Evolutionary conservation across 2,888 invertebrate genomes (phyloP), one percentile per base, ranked within the genome.

Genomic region (Acleris cristana): DNA sequence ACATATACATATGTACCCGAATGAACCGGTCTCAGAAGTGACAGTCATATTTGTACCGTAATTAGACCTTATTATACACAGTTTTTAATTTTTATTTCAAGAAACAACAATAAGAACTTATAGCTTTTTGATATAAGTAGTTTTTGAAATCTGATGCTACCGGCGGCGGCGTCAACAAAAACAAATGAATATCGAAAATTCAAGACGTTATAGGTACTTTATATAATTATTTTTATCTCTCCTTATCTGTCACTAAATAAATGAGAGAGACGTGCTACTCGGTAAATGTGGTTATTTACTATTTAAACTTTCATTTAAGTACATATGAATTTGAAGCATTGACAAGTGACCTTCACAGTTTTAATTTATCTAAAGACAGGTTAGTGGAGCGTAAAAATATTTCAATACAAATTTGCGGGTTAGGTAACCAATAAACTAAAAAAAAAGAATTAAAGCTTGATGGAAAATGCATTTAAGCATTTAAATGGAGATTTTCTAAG

Each of bases 261-360:
- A 48, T 48, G 48, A 18, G 48, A 48, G 48, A n/a, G 48, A 48
- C n/a, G 48, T n/a, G 18, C 48, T 48, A 8, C 48, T 51, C 12
- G 16, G 56, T 56, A 21, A 44, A 56, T 44, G 21, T 44, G n/a
- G 44, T 56, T 56, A 56, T 56, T 56, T 44, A 21, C 56, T 14
- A 56, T 44, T 44, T 56, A 56, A 48, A 44, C 18, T 58, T 58
- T 45, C 48, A 58, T 58, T 58, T 58, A n/a, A n/a, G n/a, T n/a
- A 44, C 58, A 58, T 58, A 58, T 48, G 58, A 48, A 48, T 58
- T 48, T 26, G 48, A 48, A 26, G 48, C 58, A 44, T 44, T 58
- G 48, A 58, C 48, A 45, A 8, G n/a, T 26, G 26, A 48, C 58
- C 58, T 58, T 58, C 48, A 48, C 26, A 48, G 58, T 58, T 45